Percentiles rank a stretch among this genome's conserved stretches.
Evolutionary conservation across 1,140 invertebrate genomes (phyloP).

Genomic region (Temnothorax curvispinosus): DNA sequence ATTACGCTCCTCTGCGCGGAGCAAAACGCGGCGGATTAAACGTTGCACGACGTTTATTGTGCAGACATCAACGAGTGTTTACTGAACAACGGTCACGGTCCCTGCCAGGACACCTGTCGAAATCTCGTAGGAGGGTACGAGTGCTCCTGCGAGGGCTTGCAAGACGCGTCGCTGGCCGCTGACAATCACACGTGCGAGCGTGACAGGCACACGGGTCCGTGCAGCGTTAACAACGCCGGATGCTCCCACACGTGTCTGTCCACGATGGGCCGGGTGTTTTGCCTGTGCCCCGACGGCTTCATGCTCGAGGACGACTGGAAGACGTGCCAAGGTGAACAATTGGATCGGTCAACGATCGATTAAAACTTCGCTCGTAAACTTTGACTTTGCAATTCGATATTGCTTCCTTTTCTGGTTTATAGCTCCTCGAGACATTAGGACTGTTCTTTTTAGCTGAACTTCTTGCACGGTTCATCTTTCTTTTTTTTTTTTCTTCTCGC

Average conservation of each 20-base stretch:
- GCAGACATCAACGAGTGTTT: conserved; percentile 89
- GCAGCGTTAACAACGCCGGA: conserved; percentile 87
- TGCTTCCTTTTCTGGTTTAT: not conserved
- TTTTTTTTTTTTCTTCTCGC: too few species aligned
- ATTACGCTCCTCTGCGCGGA: not conserved
- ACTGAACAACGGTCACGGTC: conserved; percentile 88
- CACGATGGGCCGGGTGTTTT: conserved; percentile 88
- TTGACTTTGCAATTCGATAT: not conserved
- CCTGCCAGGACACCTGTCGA: conserved; percentile 89
- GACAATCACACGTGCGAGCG: conserved; percentile 86
- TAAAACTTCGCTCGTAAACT: too few species aligned
- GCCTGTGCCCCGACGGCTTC: conserved; percentile 88
- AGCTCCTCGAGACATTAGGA: not conserved
- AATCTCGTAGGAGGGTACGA: conserved; percentile 88
- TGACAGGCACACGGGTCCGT: conserved; percentile 87
- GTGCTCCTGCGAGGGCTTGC: conserved; percentile 87
- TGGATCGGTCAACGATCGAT: not conserved
- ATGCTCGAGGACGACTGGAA: conserved; percentile 87
- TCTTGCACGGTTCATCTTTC: too few species aligned
- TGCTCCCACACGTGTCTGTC: conserved; percentile 88
- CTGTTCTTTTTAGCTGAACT: too few species aligned
- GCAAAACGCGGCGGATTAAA: not conserved
- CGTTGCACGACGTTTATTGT: not conserved
- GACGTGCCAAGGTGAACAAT: conserved; percentile 86
- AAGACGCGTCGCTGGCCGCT: conserved; percentile 86